Conservation (phyloP, 2,113 vertebrate genomes). For the Rattus rattus region DNA sequence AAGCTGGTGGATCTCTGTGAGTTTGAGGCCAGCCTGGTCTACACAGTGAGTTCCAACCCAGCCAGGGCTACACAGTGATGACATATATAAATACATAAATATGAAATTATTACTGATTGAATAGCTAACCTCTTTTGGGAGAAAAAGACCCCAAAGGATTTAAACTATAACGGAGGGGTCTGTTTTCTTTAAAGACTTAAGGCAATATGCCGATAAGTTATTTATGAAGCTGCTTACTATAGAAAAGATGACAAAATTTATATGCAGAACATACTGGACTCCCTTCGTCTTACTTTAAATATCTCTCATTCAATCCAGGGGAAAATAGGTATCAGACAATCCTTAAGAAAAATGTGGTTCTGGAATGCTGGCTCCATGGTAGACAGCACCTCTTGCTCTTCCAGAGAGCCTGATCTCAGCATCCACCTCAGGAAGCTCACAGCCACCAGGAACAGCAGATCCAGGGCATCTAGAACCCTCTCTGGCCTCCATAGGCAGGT, state of each 20-base stretch:
- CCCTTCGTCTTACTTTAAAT: conserved; percentile 4
- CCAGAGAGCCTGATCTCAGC: too few species aligned
- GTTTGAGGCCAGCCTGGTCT: neutral
- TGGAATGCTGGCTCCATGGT: neutral
- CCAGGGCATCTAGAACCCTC: neutral
- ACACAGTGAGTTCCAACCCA: neutral
- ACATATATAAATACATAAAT: neutral
- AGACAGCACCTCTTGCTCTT: neutral
- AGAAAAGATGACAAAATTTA: conserved; percentile 20
- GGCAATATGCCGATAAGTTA: neutral
- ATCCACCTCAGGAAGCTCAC: neutral
- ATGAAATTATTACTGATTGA: neutral
- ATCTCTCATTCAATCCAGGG: neutral
- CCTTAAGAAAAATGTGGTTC: neutral
- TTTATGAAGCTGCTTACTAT: neutral
- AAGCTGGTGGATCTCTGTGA: neutral
- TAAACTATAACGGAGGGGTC: neutral
- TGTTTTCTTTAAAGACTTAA: conserved; percentile 25
- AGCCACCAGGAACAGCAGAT: too few species aligned
- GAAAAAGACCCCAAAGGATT: neutral
- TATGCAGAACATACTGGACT: neutral
- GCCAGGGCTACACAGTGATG: neutral
- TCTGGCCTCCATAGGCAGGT: neutral
- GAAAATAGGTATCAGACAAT: conserved; percentile 26
- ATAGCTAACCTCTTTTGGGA: conserved; percentile 42